Evolutionary conservation across 2,888 invertebrate genomes (phyloP).

Genomic region (Bedellia somnulentella): DNA sequence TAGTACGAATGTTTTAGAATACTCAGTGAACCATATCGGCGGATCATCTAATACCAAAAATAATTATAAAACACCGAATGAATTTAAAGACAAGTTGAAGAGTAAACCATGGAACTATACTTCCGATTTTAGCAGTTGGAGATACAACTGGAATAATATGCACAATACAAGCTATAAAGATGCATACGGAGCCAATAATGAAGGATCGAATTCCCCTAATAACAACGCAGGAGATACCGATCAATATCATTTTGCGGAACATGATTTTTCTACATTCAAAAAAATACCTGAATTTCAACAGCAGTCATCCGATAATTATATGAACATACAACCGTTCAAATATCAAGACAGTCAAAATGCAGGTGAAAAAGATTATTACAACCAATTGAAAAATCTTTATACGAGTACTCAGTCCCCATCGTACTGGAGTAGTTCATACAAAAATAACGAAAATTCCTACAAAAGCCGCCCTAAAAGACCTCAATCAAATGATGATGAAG

Average conservation of each 20-base stretch:
- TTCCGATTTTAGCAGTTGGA: slow-evolving; percentile 36
- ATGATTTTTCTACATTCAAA: slow-evolving; percentile 27
- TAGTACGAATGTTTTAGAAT: slow-evolving; percentile 2
- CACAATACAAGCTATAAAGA: slow-evolving; percentile 28
- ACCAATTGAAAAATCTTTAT: slow-evolving; percentile 27
- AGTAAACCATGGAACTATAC: slow-evolving; percentile 27
- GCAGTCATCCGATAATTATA: slow-evolving; percentile 23
- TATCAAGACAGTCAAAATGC: slow-evolving; percentile 14
- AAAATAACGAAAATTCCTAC: slow-evolving; percentile 24
- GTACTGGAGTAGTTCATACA: slow-evolving; percentile 29
- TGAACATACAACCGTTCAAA: slow-evolving; percentile 9
- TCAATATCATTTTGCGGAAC: slow-evolving; percentile 27
- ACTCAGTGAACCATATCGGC: slow-evolving; percentile 10
- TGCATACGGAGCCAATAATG: slow-evolving; percentile 21
- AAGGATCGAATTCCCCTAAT: slow-evolving; percentile 34
- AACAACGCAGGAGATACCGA: slow-evolving; percentile 30
- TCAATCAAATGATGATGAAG: slow-evolving; percentile 16
- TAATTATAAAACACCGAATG: slow-evolving; percentile 16
- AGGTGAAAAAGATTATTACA: slow-evolving; percentile 25
- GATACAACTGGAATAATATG: slow-evolving; percentile 31
- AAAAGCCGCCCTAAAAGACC: slow-evolving; percentile 22
- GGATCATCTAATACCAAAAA: slow-evolving; percentile 15
- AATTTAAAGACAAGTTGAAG: slow-evolving; percentile 31
- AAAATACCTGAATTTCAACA: slow-evolving; percentile 24
- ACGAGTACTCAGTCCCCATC: slow-evolving; percentile 24